Conservation (phyloP, 2,797 vertebrate species). For the Semotilus atromaculatus region DNA sequence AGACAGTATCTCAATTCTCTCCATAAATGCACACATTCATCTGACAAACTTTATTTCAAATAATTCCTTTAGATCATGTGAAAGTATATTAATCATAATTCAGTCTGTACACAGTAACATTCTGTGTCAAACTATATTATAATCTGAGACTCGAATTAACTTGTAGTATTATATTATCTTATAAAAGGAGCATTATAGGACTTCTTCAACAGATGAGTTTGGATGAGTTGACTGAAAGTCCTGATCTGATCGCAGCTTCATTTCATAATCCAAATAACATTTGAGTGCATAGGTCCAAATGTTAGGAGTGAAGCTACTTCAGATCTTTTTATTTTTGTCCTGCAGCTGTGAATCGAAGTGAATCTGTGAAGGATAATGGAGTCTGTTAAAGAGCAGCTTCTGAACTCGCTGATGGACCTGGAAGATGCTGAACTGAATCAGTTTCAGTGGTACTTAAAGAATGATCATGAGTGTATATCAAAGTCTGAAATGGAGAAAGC, state of each 20-base stretch:
- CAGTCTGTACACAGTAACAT: neutral
- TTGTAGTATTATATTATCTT: too few relatives aligned
- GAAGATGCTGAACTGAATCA: rapidly evolving
- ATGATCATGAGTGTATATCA: neutral
- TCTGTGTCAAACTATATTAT: neutral
- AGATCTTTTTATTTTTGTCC: too few relatives aligned
- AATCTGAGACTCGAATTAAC: too few relatives aligned
- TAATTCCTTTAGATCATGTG: neutral
- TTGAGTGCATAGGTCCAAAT: too few relatives aligned
- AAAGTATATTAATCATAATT: neutral
- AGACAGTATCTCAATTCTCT: neutral
- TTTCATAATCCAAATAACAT: too few relatives aligned
- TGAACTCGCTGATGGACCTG: neutral
- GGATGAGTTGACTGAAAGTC: too few relatives aligned
- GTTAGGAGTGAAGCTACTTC: too few relatives aligned
- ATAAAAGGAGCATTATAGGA: too few relatives aligned
- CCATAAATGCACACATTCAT: neutral
- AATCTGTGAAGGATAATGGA: neutral
- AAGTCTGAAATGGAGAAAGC: neutral
- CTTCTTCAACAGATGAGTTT: too few relatives aligned
- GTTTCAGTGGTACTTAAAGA: neutral
- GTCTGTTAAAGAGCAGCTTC: neutral
- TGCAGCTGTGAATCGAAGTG: neutral
- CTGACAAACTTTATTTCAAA: neutral
- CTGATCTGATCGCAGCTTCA: too few relatives aligned